Percentiles rank a stretch among this genome's conserved stretches.
These are phyloP conservation scores for Petrolisthes manimaculis DNA, from an alignment of 2,888 invertebrate species.

Conservation along the genomic window DNA sequence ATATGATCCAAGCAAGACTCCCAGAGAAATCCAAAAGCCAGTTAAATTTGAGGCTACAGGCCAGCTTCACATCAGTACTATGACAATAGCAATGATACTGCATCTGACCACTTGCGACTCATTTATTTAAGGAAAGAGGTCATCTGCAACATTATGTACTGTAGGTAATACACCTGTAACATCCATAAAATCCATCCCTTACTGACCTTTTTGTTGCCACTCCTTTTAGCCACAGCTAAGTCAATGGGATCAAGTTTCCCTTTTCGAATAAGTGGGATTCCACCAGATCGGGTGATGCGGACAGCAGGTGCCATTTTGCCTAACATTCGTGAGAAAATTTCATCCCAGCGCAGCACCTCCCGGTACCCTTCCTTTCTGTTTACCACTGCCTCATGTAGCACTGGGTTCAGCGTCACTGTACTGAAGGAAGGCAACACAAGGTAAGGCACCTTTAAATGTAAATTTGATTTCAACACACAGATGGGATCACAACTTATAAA, in stretches of 20 bases:
- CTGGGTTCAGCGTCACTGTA: conserved; percentile 74
- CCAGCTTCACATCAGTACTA: too few species aligned
- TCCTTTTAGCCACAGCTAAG: conserved; percentile 82
- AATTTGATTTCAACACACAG: too few species aligned
- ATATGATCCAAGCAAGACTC: too few species aligned
- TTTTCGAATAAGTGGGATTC: conserved; percentile 72
- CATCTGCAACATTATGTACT: background rate
- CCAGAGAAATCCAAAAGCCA: too few species aligned
- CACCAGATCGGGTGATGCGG: conserved; percentile 51
- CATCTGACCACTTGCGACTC: too few species aligned
- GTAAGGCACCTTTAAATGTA: too few species aligned
- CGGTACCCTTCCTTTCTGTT: conserved; percentile 69
- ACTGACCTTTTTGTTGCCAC: conserved; percentile 87
- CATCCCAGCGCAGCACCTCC: conserved; percentile 75
- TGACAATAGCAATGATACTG: too few species aligned
- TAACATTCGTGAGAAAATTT: conserved; percentile 68
- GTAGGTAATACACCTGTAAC: background rate
- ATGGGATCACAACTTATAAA: too few species aligned
- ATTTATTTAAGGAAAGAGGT: background rate
- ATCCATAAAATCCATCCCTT: background rate
- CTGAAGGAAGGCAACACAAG: conserved; percentile 56
- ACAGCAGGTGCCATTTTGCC: conserved; percentile 64
- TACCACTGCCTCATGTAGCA: conserved; percentile 72
- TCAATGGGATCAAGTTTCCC: conserved; percentile 83
- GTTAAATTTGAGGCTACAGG: too few species aligned